Base-by-base conservation (phyloP, 2,113 vertebrate species). In the Proterorhinus semilunaris region DNA sequence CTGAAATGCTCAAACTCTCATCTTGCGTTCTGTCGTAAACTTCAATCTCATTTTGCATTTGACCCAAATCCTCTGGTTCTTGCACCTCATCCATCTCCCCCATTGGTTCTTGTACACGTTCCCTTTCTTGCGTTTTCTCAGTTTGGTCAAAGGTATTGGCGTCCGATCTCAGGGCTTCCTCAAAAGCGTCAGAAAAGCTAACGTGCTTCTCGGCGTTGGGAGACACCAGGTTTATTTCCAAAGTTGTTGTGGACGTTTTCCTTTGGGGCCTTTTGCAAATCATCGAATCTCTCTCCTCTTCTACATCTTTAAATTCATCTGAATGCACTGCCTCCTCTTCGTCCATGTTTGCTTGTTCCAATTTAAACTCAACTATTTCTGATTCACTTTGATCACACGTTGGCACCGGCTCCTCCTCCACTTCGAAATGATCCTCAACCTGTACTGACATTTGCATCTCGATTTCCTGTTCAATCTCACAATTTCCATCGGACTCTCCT, bases 211-310 rank as follows among this genome's bases (percentile, higher is more conserved):
- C 83, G 3, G 74, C 65, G 51, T 64, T 83, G n/a, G 87, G 85
- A 53, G 89, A 88, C 52, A 65, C 27, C 0, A 85, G 71, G 10
- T 83, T 80, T 0, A 84, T 75, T 44, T 79, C 67, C 52, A 88
- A 2, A 13, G 36, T 48, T 8, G 76, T 62, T 0, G 54, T 74
- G 2, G 6, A 4, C 6, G 52, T 44, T 51, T 51, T 55, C 0
- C n/a, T 16, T 36, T 53, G 62, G 46, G 69, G n/a, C 6, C 3
- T 44, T 61, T 61, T 8, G 42, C 4, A 8, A 44, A n/a, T 8
- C 15, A 7, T 42, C 12, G 11, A 7, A 11, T 59, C 52, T 53
- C 16, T 13, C 13, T 46, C 62, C 0, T 59, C 27, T 1, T 42
- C 12, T 4, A 42, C 65, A 10, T 48, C 43, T 1, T 43, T 44